Evolutionary conservation across 2,888 invertebrate species (phyloP), one percentile per base, ranked within the genome.

Genomic region (Rotaria sp.): DNA sequence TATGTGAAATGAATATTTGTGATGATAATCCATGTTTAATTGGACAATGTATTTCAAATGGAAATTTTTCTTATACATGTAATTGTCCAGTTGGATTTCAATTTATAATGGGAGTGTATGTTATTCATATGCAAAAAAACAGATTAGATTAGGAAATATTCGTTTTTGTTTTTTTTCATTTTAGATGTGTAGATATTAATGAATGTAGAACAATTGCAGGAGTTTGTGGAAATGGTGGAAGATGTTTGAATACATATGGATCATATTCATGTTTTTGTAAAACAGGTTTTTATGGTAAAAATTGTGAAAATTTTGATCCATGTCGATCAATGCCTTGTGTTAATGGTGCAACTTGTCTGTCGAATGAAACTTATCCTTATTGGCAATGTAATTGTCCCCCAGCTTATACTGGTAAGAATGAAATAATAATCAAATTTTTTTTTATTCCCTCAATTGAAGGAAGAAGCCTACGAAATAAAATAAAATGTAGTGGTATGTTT

Each of bases 11-110:
- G 3, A 85, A 85, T 55, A 41, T 57, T 15, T 87, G 85, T 48
- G 18, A 85, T 4, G 90, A 91, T 11, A 89, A 89, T 0, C 97
- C 97, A 0, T 97, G 97, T 89, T 95, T 95, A 90, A 90, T 90
- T 87, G 90, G 89, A 95, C 88, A 90, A 89, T 94, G 94, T 0
- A 94, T 84, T 26, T 24, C 85, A 50, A 75, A 85, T 52, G 59
- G 85, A 26, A 35, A 57, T 21, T n/a, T 55, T 24, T 52, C 50
- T 18, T 85, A 86, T 50, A 57, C 35, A 10, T 87, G 87, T 75
- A 45, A 52, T 55, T 87, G 87, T 84, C 87, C 85, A 15, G n/a
- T 38, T 26, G 86, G 86, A 30, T 86, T 75, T 48, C 85, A 85
- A 30, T 75, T 75, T 11, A 3, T 80, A 11, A 80, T 80, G 80